Base-by-base conservation (phyloP, 2,888 invertebrate species). In the Noctua pronuba region DNA sequence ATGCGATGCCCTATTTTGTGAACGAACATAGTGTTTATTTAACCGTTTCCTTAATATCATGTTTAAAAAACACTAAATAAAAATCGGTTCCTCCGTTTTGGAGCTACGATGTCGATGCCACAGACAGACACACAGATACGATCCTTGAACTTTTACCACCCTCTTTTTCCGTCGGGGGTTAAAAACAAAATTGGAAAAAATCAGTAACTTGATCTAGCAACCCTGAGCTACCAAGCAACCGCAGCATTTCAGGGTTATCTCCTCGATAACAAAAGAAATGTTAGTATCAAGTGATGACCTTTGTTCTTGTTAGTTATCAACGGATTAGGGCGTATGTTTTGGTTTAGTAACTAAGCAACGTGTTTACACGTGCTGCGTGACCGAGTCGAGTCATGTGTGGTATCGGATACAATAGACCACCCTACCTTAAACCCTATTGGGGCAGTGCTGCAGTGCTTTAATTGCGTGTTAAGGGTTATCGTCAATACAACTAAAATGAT, bases 181-280 rank as follows among this genome's bases (percentile, higher is more conserved):
- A 52, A 24, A 52, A 52, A 52, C 24, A 52, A 28, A 16, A 18
- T 28, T 8, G 60, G 64, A 16, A 7, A 65, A 38, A 41, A 2
- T 65, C 6, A 41, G 16, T 7, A 13, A 0, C 41, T n/a, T n/a
- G n/a, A 8, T n/a, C 65, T 65, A n/a, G 41, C 65, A 65, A 65
- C 65, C 16, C 74, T 67, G 66, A 60, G 83, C 84, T 82, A 84
- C 88, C 73, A 84, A 71, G 75, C 82, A 84, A 83, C 86, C 84
- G 73, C 49, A 71, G 73, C 77, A 79, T 87, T 86, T 86, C 79
- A 80, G 81, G 79, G 77, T 75, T 86, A 81, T 88, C 82, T 67
- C 38, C 16, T 3, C 18, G 74, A 75, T 76, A 78, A 86, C 60
- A 75, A 76, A 73, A 68, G 71, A 70, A 83, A 82, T 87, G 64